phyloP scores from a whole-genome alignment of 2,113 vertebrate species.

The Odocoileus virginianus region DNA sequence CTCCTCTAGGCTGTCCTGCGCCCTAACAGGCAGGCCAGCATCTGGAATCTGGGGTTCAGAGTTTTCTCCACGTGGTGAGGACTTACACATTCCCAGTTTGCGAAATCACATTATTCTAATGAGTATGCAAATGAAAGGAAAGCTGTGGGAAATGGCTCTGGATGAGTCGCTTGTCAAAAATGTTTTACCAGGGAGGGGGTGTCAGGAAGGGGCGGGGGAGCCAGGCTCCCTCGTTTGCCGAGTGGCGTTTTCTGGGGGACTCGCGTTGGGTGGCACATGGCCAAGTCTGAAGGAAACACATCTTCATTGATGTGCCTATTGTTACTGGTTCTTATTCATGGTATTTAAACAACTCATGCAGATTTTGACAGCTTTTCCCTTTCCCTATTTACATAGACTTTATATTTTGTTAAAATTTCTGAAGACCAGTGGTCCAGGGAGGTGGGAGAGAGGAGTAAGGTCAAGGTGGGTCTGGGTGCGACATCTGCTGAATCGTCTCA shows the following conservation, averaged over 20 bases:
- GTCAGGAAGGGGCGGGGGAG: constrained; percentile 5
- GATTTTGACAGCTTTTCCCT: constrained; percentile 78
- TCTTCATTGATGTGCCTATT: constrained; percentile 83
- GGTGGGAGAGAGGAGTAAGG: not conserved
- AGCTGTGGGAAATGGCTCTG: constrained; percentile 86
- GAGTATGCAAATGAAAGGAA: constrained; percentile 90
- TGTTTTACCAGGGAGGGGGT: constrained; percentile 80
- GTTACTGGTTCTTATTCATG: constrained; percentile 77
- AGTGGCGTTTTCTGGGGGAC: constrained; percentile 77
- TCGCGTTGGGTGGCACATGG: constrained; percentile 80
- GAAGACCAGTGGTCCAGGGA: not conserved
- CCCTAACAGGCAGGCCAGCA: constrained; percentile 75
- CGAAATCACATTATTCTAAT: constrained; percentile 88
- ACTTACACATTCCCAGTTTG: constrained; percentile 80
- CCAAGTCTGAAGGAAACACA: constrained; percentile 81
- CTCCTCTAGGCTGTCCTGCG: constrained; percentile 72
- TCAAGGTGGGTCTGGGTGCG: not conserved
- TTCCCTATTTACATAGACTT: constrained; percentile 70
- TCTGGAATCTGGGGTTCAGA: constrained; percentile 74
- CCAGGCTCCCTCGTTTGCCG: constrained; percentile 42
- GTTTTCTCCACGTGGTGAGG: constrained; percentile 66
- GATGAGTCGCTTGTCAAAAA: constrained; percentile 88
- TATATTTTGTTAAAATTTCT: constrained; percentile 58
- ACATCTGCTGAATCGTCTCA: not conserved
- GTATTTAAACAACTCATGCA: constrained; percentile 80